Base-by-base conservation (phyloP, 2,797 vertebrate genomes). In the Coluber constrictor region DNA sequence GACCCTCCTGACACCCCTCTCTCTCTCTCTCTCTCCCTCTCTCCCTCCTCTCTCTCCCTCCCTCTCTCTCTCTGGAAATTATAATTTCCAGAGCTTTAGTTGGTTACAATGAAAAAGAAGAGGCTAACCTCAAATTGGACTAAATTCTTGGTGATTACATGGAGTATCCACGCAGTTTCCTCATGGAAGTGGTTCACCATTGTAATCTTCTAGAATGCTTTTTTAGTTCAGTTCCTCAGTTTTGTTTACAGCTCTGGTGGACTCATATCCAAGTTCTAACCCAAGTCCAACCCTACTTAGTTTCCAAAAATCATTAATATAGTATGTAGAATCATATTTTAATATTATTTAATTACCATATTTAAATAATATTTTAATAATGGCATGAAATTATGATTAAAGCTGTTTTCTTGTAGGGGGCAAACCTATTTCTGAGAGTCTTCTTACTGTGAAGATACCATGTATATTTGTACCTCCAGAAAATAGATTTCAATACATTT, bases 401-500 rank as follows among this genome's bases (percentile, higher is more conserved):
- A 91, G 94, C 89, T 96, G 29, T 95, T 79, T 55, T 95, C 37
- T 83, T 93, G 3, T 55, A 97, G 95, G 95, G 95, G 93, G 96
- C 66, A 96, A 27, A 90, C 93, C 94, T 90, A 47, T 97, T 96
- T 97, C 96, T 95, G 96, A 97, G 89, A 96, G 32, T 57, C 70
- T 95, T 93, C 79, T 25, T 13, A 95, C 27, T 2, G 88, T 95
- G 93, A 97, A 94, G 92, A 90, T 97, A 29, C 25, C 93, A 70
- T 97, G 96, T 95, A 74, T 96, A 95, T 97, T 94, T 93, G 93
- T 93, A 94, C 56, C 91, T 93, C 96, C 96, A 90, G 70, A 70
- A 96, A 97, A 97, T 66, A 93, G 91, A 92, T 97, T 97, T 95
- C 96, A 94, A 54, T 97, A 96, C 83, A 0, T 95, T 91, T 97